These are phyloP conservation scores for Pocillopora grandis DNA, from an alignment of 92 coral and sea anemone genomes.

Conservation along the genomic window DNA sequence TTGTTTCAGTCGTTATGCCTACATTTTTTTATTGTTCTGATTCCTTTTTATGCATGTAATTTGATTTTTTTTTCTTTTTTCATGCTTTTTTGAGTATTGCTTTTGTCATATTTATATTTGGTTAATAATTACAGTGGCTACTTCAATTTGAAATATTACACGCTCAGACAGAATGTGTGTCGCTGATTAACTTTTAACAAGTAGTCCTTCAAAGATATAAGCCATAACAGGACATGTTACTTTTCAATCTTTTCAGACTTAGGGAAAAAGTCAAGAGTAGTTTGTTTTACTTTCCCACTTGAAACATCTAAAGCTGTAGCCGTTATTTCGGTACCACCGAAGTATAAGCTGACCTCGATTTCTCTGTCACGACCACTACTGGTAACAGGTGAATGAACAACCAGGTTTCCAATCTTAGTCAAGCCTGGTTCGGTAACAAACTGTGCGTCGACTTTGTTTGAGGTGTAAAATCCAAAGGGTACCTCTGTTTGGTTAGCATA, in stretches of 20 bases:
- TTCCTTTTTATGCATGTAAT: no score
- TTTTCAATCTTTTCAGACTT: neutral
- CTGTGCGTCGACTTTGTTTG: conserved; percentile 17
- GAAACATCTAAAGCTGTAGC: conserved; percentile 31
- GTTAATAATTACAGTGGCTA: neutral
- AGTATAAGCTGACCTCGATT: conserved; percentile 28
- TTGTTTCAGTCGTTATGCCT: no score
- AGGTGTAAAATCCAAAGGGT: conserved; percentile 53
- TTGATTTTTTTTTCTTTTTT: neutral
- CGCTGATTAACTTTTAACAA: no score
- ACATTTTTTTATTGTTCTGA: no score
- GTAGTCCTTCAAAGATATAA: no score
- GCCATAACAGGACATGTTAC: no score
- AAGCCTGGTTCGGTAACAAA: conserved; percentile 49
- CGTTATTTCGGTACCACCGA: conserved; percentile 40
- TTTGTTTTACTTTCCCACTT: conserved; percentile 19
- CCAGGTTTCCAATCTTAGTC: conserved; percentile 13
- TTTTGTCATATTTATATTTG: neutral
- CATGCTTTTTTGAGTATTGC: neutral
- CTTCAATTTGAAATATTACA: no score
- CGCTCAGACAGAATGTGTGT: no score
- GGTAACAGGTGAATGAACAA: conserved; percentile 33
- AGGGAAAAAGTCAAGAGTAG: conserved; percentile 27
- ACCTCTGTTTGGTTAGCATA: conserved; percentile 53
- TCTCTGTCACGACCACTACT: conserved; percentile 21